Base-by-base conservation (phyloP, 2,888 invertebrate genomes). In the Meganola albula region DNA sequence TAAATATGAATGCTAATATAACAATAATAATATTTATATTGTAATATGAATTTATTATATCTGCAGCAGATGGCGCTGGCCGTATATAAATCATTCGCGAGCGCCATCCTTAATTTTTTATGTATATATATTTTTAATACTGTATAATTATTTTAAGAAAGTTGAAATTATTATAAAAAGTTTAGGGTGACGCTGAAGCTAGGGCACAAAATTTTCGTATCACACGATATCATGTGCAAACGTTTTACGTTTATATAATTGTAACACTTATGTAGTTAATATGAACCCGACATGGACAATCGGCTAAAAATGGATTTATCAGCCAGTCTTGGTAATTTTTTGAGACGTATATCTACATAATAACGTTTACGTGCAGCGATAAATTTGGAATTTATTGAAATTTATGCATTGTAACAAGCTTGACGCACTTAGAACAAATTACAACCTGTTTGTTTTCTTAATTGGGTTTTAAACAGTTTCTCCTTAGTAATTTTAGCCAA, bases 21-120 rank as follows among this genome's bases (percentile, higher is more conserved):
- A n/a, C n/a, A n/a, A n/a, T n/a, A 25, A 35, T 35, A 33, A 29
- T 28, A 26, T 35, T 16, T 16, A 16, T 5, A 16, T 16, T 16
- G 3, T 20, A 20, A 2, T 20, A 20, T 20, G 8, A 56, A n/a
- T n/a, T n/a, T n/a, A n/a, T n/a, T n/a, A n/a, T n/a, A n/a, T n/a
- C n/a, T n/a, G n/a, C 49, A 60, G 70, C 78, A 82, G 83, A 74
- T 82, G 80, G 84, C 83, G 83, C 76, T 83, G 82, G 70, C 78
- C 72, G 78, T 75, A 57, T 42, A 35, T 49, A 48, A 27, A 35
- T 42, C 58, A 58, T 53, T 69, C 65, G 71, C 67, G 62, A 73
- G 83, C 82, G 84, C 84, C 80, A 83, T 75, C 79, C 79, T 80
- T 68, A 74, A 80, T 75, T 69, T 70, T 40, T 27, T 30, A 9